These are phyloP conservation scores for Hydrochoerus hydrochaeris DNA, from an alignment of 2,113 vertebrate species.

Conservation along the genomic window DNA sequence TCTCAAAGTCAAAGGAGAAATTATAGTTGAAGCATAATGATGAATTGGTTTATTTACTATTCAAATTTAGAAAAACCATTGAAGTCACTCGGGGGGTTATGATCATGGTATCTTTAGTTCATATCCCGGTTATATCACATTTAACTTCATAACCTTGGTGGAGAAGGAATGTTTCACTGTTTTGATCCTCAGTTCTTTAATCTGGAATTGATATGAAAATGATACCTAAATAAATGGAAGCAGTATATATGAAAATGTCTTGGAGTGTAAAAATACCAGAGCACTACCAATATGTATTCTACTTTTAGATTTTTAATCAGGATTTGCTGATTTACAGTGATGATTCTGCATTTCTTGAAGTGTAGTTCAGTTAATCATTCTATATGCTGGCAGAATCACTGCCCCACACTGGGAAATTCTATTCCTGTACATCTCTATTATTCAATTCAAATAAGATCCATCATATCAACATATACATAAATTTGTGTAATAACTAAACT, in stretches of 20 bases:
- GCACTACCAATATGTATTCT: background rate
- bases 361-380: background rate
- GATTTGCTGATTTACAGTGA: background rate
- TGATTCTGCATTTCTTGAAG: background rate
- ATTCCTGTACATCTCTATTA: background rate
- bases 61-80: background rate
- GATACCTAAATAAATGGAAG: background rate
- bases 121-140: background rate
- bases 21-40: background rate
- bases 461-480: background rate
- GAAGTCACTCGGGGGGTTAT: background rate
- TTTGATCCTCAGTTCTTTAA: background rate
- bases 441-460: background rate
- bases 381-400: background rate
- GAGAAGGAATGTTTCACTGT: background rate
- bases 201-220: background rate
- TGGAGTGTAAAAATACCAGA: background rate
- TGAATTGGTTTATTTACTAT: background rate
- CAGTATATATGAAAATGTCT: background rate
- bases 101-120: background rate
- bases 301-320: background rate
- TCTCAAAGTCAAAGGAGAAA: constrained; percentile 4
- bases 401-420: background rate
- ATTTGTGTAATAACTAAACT: background rate
- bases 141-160: background rate